phyloP scores from a whole-genome alignment of 1,140 invertebrate genomes.

The Apis florea region DNA sequence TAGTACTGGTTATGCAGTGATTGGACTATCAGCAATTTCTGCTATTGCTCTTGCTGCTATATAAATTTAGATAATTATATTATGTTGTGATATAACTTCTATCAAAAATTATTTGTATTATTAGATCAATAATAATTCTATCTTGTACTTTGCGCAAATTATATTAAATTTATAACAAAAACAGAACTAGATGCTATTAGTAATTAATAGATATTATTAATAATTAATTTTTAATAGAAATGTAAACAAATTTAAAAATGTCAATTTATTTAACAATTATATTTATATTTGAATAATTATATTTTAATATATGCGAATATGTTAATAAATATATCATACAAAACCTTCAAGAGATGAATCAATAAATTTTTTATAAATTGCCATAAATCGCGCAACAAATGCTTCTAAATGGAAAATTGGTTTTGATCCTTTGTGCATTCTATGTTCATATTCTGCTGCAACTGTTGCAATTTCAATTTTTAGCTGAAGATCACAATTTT shows the following conservation, averaged over 20 bases:
- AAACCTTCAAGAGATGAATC: conserved; percentile 82
- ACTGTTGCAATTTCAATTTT: conserved; percentile 91
- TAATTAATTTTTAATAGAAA: conserved; percentile 15
- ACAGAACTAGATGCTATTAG: conserved; percentile 19
- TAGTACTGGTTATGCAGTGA: conserved; percentile 84
- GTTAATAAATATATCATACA: conserved; percentile 27
- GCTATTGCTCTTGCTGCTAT: conserved; percentile 67
- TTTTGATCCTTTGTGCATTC: conserved; percentile 94
- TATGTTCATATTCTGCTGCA: conserved; percentile 95
- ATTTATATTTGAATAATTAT: conserved; percentile 46
- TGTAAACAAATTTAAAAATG: conserved; percentile 17
- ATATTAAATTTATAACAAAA: conserved; percentile 48
- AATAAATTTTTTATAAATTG: conserved; percentile 93
- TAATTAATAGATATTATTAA: conserved; percentile 5
- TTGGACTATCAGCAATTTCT: conserved; percentile 76
- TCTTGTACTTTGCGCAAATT: conserved; percentile 28
- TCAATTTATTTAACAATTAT: conserved; percentile 21
- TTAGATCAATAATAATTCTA: conserved; percentile 11
- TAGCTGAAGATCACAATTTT: conserved; percentile 94
- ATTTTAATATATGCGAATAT: conserved; percentile 10
- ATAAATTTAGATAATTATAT: conserved; percentile 54
- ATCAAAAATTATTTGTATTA: conserved; percentile 52
- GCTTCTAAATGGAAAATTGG: conserved; percentile 98
- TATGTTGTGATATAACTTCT: conserved; percentile 19
- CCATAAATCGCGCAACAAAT: conserved; percentile 98